A percentile compares a stretch with the other conserved stretches of the same genome.
Conservation (phyloP, 1,140 invertebrate genomes). For the Halesus radiatus region DNA sequence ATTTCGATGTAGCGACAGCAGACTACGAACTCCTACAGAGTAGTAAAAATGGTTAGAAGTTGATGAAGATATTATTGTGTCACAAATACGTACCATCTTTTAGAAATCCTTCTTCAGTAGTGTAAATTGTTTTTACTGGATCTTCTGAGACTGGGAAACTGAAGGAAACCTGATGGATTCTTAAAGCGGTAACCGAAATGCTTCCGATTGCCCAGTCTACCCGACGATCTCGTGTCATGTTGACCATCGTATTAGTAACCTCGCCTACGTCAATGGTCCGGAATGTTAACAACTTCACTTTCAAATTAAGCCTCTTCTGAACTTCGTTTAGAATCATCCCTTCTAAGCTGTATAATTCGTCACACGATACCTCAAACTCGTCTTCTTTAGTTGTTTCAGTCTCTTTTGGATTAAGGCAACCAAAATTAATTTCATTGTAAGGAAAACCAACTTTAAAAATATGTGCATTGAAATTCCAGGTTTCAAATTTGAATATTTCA, state of each 20-base stretch:
- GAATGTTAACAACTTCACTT: neutral
- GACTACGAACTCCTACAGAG: too few relatives aligned
- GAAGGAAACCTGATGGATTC: neutral
- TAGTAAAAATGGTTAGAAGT: too few relatives aligned
- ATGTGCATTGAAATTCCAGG: neutral
- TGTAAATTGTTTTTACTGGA: neutral
- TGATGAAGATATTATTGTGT: too few relatives aligned
- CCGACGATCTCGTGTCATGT: neutral
- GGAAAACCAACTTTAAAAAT: neutral
- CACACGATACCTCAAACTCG: neutral
- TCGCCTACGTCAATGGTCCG: neutral
- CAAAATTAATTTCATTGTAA: neutral
- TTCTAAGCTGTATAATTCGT: neutral
- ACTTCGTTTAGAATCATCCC: neutral
- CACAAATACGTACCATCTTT: neutral
- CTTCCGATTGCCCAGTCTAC: neutral
- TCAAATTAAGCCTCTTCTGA: slow-evolving; percentile 5
- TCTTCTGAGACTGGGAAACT: neutral
- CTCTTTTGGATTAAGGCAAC: neutral
- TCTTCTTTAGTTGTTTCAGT: neutral
- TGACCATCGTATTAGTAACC: neutral
- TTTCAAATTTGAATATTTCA: neutral
- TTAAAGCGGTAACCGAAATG: neutral
- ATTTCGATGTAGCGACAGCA: too few relatives aligned
- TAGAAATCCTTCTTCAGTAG: neutral